Conservation (phyloP, 2,888 invertebrate species). For the Drosophila multiciliata region DNA sequence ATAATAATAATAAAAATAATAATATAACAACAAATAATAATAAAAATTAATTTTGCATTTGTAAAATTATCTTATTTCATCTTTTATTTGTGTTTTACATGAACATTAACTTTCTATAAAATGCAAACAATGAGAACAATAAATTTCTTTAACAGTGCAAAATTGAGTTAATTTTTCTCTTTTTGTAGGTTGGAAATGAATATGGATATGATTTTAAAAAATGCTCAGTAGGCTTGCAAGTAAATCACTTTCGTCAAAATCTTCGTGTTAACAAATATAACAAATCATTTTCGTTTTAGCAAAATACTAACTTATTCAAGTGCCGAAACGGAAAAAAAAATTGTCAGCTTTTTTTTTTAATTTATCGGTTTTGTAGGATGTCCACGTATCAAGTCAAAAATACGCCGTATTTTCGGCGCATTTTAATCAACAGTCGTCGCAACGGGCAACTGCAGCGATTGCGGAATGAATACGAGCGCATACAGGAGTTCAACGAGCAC, state of each 20-base stretch:
- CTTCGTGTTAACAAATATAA: not conserved
- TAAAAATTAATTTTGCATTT: not conserved
- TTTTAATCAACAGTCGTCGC: constrained; percentile 66
- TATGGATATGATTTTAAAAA: not conserved
- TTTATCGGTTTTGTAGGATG: constrained; percentile 46
- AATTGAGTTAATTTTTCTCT: not conserved
- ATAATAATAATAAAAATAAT: not conserved
- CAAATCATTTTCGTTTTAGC: constrained; percentile 45
- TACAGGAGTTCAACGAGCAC: constrained; percentile 74
- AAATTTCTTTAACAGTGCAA: not conserved
- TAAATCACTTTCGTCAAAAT: not conserved
- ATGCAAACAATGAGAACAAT: not conserved
- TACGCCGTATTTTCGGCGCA: constrained; percentile 72
- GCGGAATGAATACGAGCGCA: constrained; percentile 79
- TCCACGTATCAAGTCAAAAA: constrained; percentile 77
- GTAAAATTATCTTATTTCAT: not conserved
- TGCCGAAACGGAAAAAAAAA: constrained; percentile 31
- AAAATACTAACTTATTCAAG: constrained; percentile 32
- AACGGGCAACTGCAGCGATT: constrained; percentile 77
- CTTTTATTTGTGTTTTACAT: not conserved
- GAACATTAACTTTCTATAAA: not conserved
- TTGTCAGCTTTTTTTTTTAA: not conserved
- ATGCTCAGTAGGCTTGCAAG: constrained; percentile 1
- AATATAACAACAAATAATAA: constrained; percentile 7
- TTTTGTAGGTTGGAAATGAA: constrained; percentile 4